Evolutionary conservation across 1,140 invertebrate genomes (phyloP), one percentile per base, ranked within the genome.

Genomic region (Dolichoris vasculosae): DNA sequence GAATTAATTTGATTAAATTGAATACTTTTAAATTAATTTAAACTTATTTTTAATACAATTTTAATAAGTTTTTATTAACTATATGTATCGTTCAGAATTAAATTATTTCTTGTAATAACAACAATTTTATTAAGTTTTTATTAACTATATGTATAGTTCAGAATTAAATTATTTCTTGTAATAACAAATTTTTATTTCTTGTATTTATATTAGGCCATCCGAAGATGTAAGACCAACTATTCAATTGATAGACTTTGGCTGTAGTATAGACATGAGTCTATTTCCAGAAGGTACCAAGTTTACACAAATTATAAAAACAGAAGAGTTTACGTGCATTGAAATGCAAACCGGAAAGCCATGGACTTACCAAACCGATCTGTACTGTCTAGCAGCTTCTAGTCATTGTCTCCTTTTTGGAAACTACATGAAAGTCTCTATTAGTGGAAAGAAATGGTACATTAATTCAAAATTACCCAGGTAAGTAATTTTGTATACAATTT

Each of bases 311-410:
- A 95, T 96, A 73, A 94, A 94, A 80, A 97, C 97, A 15, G 95
- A 96, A 89, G 95, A 95, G 55, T 97, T 97, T 89, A 96, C 96
- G 51, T 98, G 97, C 90, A 96, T 96, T 84, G 97, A 98, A 94
- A 98, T 98, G 97, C 95, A 95, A 89, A 97, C 97, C 86, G 94
- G 96, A 64, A 95, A 95, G 89, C 96, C 97, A 4, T 99, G 98
- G 98, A 98, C 96, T 48, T 98, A 97, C 92, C 98, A 99, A 93
- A 97, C 97, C 55, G 98, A 99, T 94, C 93, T 98, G 87, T 98
- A 96, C 94, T 98, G 97, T 87, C 91, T 98, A 84, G 97, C 97
- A 83, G 97, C 96, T 35, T 97, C 97, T 38, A 96, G 97, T 85
- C 96, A 98, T 93, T 96, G 97, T 71, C 93, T 98, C 85, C 91